Evolutionary conservation across 1,140 invertebrate genomes (phyloP).

Genomic region (Zaprionus capensis): DNA sequence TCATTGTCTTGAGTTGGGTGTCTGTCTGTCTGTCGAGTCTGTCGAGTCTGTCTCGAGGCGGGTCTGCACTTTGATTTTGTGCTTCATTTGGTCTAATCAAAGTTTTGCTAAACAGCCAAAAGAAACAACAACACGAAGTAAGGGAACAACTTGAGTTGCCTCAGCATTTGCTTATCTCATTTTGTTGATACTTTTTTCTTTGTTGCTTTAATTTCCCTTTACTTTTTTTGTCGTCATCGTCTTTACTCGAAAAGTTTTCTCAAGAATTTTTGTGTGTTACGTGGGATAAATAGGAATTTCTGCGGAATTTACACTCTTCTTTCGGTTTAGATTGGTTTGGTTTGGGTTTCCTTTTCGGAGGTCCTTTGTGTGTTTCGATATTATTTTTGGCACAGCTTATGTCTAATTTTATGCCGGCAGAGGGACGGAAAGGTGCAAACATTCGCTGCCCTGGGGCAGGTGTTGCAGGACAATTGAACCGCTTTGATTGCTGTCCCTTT

Average conservation of each 20-base stretch:
- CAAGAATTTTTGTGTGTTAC: conserved; percentile 55
- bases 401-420: conserved; percentile 55
- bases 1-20: conserved; percentile 66
- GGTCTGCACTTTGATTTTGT: conserved; percentile 69
- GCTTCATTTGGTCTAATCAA: conserved; percentile 80
- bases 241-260: conserved; percentile 39
- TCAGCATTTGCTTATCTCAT: conserved; percentile 65
- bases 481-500: conserved; percentile 65
- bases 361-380: conserved; percentile 13
- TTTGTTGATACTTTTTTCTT: conserved; percentile 22
- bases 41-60: conserved; percentile 25
- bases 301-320: conserved; percentile 67
- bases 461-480: conserved; percentile 66
- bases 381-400: conserved; percentile 52
- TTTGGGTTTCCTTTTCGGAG: conserved; percentile 14
- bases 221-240: conserved; percentile 25
- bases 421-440: conserved; percentile 15
- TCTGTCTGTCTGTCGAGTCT: conserved; percentile 1
- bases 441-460: conserved; percentile 36
- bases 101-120: conserved; percentile 53
- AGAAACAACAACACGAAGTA: conserved; percentile 19
- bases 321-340: conserved; percentile 10
- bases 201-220: conserved; percentile 26
- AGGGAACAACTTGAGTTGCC: conserved; percentile 54
- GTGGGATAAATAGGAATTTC: conserved; percentile 67